Conservation (phyloP, 2,113 vertebrate genomes). For the Corythornis madagascariensis region DNA sequence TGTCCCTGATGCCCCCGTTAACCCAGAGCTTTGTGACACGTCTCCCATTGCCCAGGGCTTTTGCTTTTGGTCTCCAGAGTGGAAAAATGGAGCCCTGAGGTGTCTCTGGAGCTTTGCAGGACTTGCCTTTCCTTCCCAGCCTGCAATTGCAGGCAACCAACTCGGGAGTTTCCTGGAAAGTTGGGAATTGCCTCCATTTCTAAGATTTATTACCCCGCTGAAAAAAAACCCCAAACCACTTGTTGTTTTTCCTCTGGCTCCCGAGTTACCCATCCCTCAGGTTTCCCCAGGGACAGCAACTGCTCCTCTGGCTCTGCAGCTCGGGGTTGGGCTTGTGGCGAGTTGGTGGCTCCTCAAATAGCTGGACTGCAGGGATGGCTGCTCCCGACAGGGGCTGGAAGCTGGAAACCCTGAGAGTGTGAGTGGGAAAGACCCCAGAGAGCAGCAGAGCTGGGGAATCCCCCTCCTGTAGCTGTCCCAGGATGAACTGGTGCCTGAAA, state of each 20-base stretch:
- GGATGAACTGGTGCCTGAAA: neutral
- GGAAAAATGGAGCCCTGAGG: neutral
- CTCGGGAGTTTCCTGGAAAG: neutral
- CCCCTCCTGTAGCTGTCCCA: neutral
- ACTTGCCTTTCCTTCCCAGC: neutral
- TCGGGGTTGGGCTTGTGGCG: neutral
- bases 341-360: neutral
- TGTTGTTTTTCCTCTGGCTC: neutral
- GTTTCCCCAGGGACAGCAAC: neutral
- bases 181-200: neutral
- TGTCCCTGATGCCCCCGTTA: neutral
- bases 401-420: neutral
- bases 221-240: neutral
- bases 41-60: fast-evolving
- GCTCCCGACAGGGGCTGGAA: neutral
- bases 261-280: neutral
- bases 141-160: neutral
- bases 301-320: neutral
- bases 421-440: neutral
- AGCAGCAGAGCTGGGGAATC: neutral
- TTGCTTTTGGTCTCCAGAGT: neutral
- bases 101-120: neutral
- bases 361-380: neutral
- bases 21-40: neutral
- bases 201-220: fast-evolving